Conservation (phyloP, 2,888 invertebrate genomes). For the Agrotis exclamationis region DNA sequence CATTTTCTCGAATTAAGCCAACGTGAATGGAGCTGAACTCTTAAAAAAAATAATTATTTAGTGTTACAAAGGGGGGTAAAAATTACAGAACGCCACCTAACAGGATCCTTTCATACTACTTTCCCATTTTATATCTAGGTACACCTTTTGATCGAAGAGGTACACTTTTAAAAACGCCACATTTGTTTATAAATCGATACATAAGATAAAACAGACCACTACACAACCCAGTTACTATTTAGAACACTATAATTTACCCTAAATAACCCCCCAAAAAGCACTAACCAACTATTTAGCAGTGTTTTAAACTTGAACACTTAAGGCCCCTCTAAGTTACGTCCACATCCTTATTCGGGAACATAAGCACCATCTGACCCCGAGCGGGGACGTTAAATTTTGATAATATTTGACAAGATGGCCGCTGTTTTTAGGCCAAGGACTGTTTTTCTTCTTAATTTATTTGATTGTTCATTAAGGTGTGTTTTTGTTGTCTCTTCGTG, state of each 20-base stretch:
- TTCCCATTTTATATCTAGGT: too few species aligned
- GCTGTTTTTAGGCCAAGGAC: slow-evolving; percentile 22
- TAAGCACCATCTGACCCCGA: slow-evolving; percentile 12
- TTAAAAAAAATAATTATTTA: too few species aligned
- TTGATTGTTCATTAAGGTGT: slow-evolving; percentile 19
- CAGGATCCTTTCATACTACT: too few species aligned
- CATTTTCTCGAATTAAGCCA: too few species aligned
- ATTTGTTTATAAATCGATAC: not conserved
- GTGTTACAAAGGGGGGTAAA: too few species aligned
- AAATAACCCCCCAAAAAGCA: slow-evolving; percentile 25
- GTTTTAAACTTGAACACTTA: slow-evolving; percentile 57
- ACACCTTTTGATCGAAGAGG: too few species aligned
- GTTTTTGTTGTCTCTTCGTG: slow-evolving; percentile 7
- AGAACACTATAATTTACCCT: slow-evolving; percentile 13
- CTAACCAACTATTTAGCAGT: slow-evolving; percentile 58
- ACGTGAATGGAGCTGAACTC: too few species aligned
- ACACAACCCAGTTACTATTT: slow-evolving; percentile 4
- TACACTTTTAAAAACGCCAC: too few species aligned
- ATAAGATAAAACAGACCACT: slow-evolving; percentile 17
- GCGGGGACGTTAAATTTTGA: slow-evolving; percentile 29
- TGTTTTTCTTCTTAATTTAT: slow-evolving; percentile 19
- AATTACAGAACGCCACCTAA: too few species aligned
- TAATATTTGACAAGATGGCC: slow-evolving; percentile 33
- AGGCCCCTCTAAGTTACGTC: slow-evolving; percentile 31
- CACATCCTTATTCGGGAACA: slow-evolving; percentile 55